phyloP scores from a whole-genome alignment of 1,140 invertebrate genomes.

The Bombus vancouverensis region DNA sequence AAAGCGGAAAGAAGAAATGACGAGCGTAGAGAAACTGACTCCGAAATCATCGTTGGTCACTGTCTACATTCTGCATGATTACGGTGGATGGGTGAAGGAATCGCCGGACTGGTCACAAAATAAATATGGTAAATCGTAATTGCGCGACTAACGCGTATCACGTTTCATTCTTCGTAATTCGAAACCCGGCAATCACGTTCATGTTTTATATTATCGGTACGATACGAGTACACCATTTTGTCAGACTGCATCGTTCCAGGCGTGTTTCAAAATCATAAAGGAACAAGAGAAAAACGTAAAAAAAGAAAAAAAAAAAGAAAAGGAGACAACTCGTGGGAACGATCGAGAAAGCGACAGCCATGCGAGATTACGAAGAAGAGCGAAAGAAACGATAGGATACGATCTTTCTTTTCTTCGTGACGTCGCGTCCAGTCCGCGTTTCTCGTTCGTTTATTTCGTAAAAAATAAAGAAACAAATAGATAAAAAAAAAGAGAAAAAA shows the following conservation, averaged over 20 bases:
- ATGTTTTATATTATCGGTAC: slow-evolving; percentile 45
- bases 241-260: slow-evolving; percentile 3
- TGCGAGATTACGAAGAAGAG: neutral
- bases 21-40: neutral
- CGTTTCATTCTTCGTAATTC: slow-evolving; percentile 52
- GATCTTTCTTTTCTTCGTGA: neutral
- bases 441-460: neutral
- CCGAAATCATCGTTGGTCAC: slow-evolving; percentile 14
- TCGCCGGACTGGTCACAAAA: slow-evolving; percentile 22
- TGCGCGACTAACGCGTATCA: slow-evolving; percentile 28
- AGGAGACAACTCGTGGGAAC: neutral
- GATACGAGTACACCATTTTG: neutral
- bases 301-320: too few relatives aligned
- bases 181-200: slow-evolving; percentile 39
- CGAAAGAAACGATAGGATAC: neutral
- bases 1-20: neutral
- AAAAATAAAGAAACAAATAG: neutral
- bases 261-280: neutral
- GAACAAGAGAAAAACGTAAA: neutral
- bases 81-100: neutral
- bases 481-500: neutral
- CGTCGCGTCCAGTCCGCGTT: neutral
- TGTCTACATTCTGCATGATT: neutral
- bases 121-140: slow-evolving; percentile 21
- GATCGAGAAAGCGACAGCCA: neutral